Conservation (phyloP, 2,888 invertebrate species). For the Macrophya alboannulata region DNA sequence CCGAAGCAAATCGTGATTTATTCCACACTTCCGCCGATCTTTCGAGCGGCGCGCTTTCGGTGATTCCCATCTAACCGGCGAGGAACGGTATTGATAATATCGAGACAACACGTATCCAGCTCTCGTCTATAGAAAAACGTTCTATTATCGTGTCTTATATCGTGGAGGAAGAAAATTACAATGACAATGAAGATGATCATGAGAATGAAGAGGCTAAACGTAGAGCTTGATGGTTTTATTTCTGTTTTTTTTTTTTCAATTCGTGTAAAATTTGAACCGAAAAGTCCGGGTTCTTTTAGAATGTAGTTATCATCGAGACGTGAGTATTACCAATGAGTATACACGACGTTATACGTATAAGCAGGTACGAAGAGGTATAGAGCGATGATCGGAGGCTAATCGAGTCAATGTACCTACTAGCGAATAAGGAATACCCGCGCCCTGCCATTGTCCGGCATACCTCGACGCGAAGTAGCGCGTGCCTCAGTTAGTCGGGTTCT, state of each 20-base stretch:
- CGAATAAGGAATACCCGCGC: slow-evolving; percentile 27
- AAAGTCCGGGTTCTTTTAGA: neutral
- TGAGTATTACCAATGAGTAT: neutral
- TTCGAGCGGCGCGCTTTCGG: neutral
- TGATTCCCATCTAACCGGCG: neutral
- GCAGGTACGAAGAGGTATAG: neutral
- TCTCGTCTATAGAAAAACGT: no score
- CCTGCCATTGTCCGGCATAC: slow-evolving; percentile 40
- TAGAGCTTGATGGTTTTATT: neutral
- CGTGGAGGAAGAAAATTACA: neutral
- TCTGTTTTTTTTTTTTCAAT: neutral
- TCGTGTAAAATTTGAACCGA: neutral
- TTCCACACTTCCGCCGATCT: slow-evolving; percentile 29
- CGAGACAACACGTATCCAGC: neutral
- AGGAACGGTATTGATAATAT: neutral
- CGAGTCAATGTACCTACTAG: slow-evolving; percentile 38
- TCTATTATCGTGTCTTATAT: no score
- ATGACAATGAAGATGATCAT: neutral
- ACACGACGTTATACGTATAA: neutral
- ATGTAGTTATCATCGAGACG: neutral
- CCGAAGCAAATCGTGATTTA: slow-evolving; percentile 19
- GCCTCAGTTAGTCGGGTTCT: slow-evolving; percentile 60
- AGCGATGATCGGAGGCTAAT: slow-evolving; percentile 40
- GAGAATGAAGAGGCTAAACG: neutral
- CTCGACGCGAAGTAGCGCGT: slow-evolving; percentile 55